Evolutionary conservation across 2,888 invertebrate genomes (phyloP).

Genomic region (Muschampia plurimacula): DNA sequence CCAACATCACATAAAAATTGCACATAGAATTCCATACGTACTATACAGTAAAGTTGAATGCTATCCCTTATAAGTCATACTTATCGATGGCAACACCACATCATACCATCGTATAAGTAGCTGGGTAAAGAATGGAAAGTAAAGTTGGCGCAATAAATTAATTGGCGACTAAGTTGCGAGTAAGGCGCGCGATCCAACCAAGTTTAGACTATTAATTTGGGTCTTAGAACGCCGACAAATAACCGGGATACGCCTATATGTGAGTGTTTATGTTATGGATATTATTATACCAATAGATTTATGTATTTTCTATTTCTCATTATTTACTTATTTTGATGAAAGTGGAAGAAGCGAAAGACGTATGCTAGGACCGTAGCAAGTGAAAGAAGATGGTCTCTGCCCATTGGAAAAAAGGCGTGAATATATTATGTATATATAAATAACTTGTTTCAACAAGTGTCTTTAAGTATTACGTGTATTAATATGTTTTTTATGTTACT

Average conservation of each 20-base stretch:
- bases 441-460: no score
- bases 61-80: neutral
- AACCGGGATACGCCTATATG: conserved; percentile 54
- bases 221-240: conserved; percentile 77
- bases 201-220: conserved; percentile 84
- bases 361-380: no score
- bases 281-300: neutral
- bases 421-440: no score
- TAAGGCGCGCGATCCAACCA: conserved; percentile 74
- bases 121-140: conserved; percentile 80
- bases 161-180: conserved; percentile 79
- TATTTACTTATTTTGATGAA: no score
- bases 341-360: no score
- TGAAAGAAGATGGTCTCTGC: no score
- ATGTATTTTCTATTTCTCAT: no score
- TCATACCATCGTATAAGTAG: conserved; percentile 67
- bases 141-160: conserved; percentile 83
- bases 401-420: no score
- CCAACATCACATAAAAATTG: no score
- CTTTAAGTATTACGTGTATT: no score
- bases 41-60: neutral
- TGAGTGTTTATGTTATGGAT: conserved; percentile 29
- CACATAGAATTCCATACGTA: neutral
- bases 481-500: no score
- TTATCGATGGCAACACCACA: conserved; percentile 41